Base-by-base conservation (phyloP, 2,113 vertebrate genomes). In the Telmatochromis sp. region DNA sequence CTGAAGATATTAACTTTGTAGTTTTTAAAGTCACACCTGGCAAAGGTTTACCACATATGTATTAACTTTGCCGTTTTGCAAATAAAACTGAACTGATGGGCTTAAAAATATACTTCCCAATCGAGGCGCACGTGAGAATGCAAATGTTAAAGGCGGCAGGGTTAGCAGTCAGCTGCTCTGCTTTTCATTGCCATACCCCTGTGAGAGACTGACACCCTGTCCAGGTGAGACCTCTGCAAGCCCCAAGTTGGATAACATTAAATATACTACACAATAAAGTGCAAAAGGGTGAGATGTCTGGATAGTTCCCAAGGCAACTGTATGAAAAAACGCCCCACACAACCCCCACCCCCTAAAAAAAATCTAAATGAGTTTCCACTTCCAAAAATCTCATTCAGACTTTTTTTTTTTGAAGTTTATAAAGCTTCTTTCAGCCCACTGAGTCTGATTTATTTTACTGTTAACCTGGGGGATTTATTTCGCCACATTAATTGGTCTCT, bases 401-500 rank as follows among this genome's bases (percentile, higher is more conserved):
- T 12, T 57, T 13, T 23, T 54, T 28, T 60, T 40, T 15, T 15
- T 65, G 0, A 53, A 53, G 19, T 11, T 53, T 80, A 8, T 60
- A 12, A 82, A 53, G 81, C 53, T 65, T 17, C 10, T 54, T 31
- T 50, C 26, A 42, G 68, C 21, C 68, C 50, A 35, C 55, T 15
- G 40, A 40, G 28, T 80, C 12, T 84, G 65, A 54, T 68, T 55
- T 65, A 82, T 37, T 40, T 12, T 5, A 6, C 57, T 68, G 65
- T 54, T 35, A 80, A 80, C 65, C 81, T 4, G 2, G 3, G 33
- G 3, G 35, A 84, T 81, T 84, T 68, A 80, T 82, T 78, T 60
- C 21, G 45, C 65, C 13, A 40, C 65, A 82, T 84, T 89, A 89
- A 86, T 73, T 87, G 73, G 33, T 40, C 81, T 82, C 60, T 83